A percentile compares a stretch with the other conserved stretches of the same genome.
Conservation (phyloP, 2,797 vertebrate genomes). For the Silurus aristotelis region DNA sequence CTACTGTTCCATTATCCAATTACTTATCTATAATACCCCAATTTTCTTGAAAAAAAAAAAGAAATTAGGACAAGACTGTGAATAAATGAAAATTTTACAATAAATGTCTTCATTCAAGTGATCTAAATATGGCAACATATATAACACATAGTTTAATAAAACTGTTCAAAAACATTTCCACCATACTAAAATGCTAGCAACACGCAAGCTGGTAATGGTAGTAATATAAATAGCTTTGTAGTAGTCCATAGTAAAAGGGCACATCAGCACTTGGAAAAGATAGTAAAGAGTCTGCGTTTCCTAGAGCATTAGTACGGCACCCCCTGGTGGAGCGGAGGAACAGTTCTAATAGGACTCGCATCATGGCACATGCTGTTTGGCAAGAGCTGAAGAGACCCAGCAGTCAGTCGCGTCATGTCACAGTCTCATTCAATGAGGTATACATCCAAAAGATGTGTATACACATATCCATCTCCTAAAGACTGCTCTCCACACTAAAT, state of each 20-base stretch:
- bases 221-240: slow-evolving; percentile 45
- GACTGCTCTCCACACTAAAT: slow-evolving; percentile 50
- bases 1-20: not conserved
- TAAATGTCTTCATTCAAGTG: slow-evolving; percentile 24
- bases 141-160: slow-evolving; percentile 18
- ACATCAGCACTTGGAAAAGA: slow-evolving; percentile 47
- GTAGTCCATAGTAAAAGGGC: slow-evolving; percentile 51
- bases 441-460: slow-evolving; percentile 48
- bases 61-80: slow-evolving; percentile 2
- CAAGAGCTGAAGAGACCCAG: slow-evolving; percentile 57
- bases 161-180: slow-evolving; percentile 11
- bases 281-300: slow-evolving; percentile 36
- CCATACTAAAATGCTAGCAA: slow-evolving; percentile 37
- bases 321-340: slow-evolving; percentile 51
- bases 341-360: slow-evolving; percentile 56
- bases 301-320: slow-evolving; percentile 35
- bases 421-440: slow-evolving; percentile 61
- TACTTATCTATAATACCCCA: slow-evolving; percentile 3
- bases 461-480: slow-evolving; percentile 49
- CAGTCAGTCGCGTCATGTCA: slow-evolving; percentile 38
- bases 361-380: slow-evolving; percentile 73
- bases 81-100: not conserved
- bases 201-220: slow-evolving; percentile 29
- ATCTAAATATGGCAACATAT: not conserved
- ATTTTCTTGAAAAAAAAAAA: slow-evolving; percentile 4